Evolutionary conservation across 92 coral and sea anemone species (phyloP).

Genomic region (Paramuricea clavata): DNA sequence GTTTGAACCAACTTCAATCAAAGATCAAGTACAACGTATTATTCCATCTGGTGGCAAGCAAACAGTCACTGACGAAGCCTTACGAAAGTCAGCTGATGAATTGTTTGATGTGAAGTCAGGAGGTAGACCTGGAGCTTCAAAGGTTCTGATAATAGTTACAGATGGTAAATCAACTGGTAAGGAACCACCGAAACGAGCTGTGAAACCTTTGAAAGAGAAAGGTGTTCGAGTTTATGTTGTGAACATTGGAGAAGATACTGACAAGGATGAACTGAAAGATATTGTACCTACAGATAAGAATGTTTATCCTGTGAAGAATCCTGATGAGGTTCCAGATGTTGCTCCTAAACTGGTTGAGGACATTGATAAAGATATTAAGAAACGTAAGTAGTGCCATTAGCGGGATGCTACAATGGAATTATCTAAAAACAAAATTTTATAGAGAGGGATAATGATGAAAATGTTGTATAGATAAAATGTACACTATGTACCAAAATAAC

Average conservation of each 20-base stretch:
- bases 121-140: conserved; percentile 11
- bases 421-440: no score
- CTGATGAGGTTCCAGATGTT: conserved; percentile 34
- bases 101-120: conserved; percentile 31
- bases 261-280: conserved; percentile 61
- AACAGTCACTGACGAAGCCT: conserved; percentile 58
- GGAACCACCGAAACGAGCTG: conserved; percentile 54
- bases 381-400: no score
- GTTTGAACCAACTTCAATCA: neutral
- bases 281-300: conserved; percentile 54
- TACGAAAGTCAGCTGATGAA: conserved; percentile 43
- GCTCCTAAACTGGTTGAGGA: conserved; percentile 69
- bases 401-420: no score
- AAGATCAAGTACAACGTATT: conserved; percentile 5
- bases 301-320: conserved; percentile 40
- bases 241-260: conserved; percentile 73
- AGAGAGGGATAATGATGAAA: conserved; percentile 44
- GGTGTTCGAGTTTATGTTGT: conserved; percentile 77
- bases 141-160: conserved; percentile 81
- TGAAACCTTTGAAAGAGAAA: conserved; percentile 71
- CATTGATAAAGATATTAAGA: conserved; percentile 65
- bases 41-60: conserved; percentile 39
- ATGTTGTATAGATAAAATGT: neutral
- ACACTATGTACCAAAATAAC: no score
- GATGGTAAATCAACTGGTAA: conserved; percentile 67